phyloP scores from a whole-genome alignment of 2,113 vertebrate genomes.

The Phaethon lepturus region DNA sequence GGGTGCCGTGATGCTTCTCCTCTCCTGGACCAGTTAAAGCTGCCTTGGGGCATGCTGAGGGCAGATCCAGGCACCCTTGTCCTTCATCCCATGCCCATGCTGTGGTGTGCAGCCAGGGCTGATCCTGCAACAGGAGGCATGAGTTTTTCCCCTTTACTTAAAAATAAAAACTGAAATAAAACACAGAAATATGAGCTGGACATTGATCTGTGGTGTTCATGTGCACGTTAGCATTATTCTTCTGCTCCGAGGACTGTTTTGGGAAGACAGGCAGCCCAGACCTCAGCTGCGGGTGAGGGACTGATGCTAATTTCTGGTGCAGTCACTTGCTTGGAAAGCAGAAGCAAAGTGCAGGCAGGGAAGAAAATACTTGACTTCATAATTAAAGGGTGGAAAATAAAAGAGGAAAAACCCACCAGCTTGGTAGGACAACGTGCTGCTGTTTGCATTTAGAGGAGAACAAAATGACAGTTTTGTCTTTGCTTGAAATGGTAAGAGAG shows the following conservation, averaged over 20 bases:
- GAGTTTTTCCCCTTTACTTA: not conserved
- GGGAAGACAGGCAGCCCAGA: not conserved
- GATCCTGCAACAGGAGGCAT: not conserved
- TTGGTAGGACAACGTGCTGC: not conserved
- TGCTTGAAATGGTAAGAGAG: not conserved
- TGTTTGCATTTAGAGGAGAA: not conserved
- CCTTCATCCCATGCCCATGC: accelerated
- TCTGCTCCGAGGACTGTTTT: not conserved
- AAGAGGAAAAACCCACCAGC: not conserved
- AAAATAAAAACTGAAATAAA: not conserved
- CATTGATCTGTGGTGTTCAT: not conserved
- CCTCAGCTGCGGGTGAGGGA: not conserved
- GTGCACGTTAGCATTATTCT: not conserved
- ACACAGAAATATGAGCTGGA: not conserved
- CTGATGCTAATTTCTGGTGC: not conserved
- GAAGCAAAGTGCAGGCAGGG: not conserved
- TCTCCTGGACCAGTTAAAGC: not conserved
- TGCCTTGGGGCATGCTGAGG: not conserved
- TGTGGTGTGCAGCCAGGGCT: not conserved
- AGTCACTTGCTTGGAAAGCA: not conserved
- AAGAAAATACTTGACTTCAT: not conserved
- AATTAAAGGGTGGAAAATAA: not conserved
- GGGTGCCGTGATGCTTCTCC: not conserved
- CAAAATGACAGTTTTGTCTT: slow-evolving; percentile 13
- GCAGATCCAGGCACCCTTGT: not conserved